These are phyloP conservation scores for Xiphophorus birchmanni DNA, from an alignment of 2,797 vertebrate species.

Conservation along the genomic window DNA sequence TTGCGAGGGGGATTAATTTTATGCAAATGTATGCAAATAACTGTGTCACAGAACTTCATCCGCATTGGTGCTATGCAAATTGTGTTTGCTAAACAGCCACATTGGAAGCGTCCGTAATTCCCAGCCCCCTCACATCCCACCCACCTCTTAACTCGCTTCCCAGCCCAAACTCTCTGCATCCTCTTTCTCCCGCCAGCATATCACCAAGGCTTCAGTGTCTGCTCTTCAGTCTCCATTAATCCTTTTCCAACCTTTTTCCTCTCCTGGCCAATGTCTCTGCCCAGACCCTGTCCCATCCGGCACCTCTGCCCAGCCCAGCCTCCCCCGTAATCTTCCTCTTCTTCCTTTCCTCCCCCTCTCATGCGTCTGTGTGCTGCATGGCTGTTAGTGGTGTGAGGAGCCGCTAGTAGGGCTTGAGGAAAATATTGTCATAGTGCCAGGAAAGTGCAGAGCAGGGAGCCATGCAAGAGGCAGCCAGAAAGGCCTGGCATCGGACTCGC, in stretches of 20 bases:
- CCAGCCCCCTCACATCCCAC: slow-evolving; percentile 56
- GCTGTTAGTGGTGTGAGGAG: slow-evolving; percentile 67
- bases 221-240: slow-evolving; percentile 52
- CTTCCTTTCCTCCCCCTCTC: slow-evolving; percentile 46
- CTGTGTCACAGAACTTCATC: slow-evolving; percentile 78
- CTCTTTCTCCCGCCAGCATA: slow-evolving; percentile 20
- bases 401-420: slow-evolving; percentile 69
- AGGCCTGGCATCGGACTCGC: slow-evolving; percentile 62
- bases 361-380: slow-evolving; percentile 57
- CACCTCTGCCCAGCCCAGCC: slow-evolving; percentile 12
- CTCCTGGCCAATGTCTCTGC: slow-evolving; percentile 45
- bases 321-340: slow-evolving; percentile 53
- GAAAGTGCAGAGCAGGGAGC: slow-evolving; percentile 63
- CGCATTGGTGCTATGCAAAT: slow-evolving; percentile 81
- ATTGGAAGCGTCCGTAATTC: slow-evolving; percentile 64
- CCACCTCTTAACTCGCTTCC: slow-evolving; percentile 45
- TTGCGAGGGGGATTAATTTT: slow-evolving; percentile 77
- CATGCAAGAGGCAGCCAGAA: slow-evolving; percentile 49
- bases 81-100: slow-evolving; percentile 80
- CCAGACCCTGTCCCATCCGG: slow-evolving; percentile 32
- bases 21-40: slow-evolving; percentile 85
- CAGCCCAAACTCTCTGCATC: slow-evolving; percentile 22
- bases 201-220: slow-evolving; percentile 5
- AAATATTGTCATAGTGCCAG: slow-evolving; percentile 73
- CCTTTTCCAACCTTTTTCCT: slow-evolving; percentile 51